phyloP scores from a whole-genome alignment of 2,888 invertebrate genomes.

The Drosophila eohydei region DNA sequence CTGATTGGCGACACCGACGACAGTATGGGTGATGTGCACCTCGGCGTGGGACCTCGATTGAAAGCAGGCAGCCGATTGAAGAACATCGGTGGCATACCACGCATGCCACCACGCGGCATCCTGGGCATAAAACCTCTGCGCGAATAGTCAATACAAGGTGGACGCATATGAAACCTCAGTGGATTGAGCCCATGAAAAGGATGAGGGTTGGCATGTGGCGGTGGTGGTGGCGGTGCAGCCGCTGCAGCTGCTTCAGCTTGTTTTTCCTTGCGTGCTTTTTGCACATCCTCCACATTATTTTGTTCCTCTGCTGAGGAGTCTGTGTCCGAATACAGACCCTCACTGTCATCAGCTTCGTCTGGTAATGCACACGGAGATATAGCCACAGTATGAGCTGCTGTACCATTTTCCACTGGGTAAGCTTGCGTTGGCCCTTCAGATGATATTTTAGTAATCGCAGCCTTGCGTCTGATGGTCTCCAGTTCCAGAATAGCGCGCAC shows the following conservation, averaged over 20 bases:
- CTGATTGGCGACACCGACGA: not conserved
- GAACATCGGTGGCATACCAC: constrained; percentile 68
- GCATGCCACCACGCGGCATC: constrained; percentile 66
- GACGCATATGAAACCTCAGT: constrained; percentile 64
- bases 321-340: constrained; percentile 68
- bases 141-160: constrained; percentile 54
- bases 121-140: constrained; percentile 69
- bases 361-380: not conserved
- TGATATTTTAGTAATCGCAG: constrained; percentile 43
- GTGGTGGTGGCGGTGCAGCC: constrained; percentile 40
- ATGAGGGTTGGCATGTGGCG: constrained; percentile 27
- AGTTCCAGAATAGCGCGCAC: constrained; percentile 72
- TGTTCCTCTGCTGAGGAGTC: constrained; percentile 64
- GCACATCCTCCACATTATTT: constrained; percentile 61
- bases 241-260: constrained; percentile 70
- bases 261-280: constrained; percentile 68
- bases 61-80: constrained; percentile 42
- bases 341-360: constrained; percentile 60
- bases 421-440: not conserved
- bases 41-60: constrained; percentile 37
- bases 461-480: constrained; percentile 71
- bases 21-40: constrained; percentile 7
- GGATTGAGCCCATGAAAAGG: constrained; percentile 53
- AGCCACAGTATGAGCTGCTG: not conserved
- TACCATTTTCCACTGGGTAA: constrained; percentile 28